Base-by-base conservation (phyloP, 2,888 invertebrate species). In the Stictocephala bisonia region DNA sequence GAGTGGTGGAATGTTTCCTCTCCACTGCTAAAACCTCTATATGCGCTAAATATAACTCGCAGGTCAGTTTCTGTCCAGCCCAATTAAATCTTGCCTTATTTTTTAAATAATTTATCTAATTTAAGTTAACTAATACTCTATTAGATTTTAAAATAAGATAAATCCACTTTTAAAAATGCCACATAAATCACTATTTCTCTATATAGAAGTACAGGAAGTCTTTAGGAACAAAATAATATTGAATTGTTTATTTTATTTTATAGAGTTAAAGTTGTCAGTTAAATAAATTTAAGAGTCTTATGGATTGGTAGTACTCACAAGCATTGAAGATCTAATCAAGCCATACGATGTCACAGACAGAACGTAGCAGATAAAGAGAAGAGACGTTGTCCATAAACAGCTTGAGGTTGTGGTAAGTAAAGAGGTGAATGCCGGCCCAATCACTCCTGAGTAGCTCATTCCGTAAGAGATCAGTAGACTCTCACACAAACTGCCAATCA, bases 401-500 rank as follows among this genome's bases (percentile, higher is more conserved):
- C 93, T 92, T 0, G 93, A 92, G 0, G 91, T 91, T 0, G 94
- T 92, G 9, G 93, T 93, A 74, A 95, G 84, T 81, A 94, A 93
- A 41, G 94, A 90, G 78, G 92, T 91, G 83, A 93, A 92, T 1
- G 94, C 91, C 1, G 91, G 88, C 6, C 95, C 95, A 82, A 95
- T 90, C 15, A 88, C 88, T 75, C 88, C 86, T 0, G 93, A 90
- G 80, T 92, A 91, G 0, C 89, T 87, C 72, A 92, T 84, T 0
- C 95, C 95, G 80, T 91, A 95, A 80, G 92, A 91, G 67, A 95
- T 87, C 9, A 94, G 85, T 72, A 95, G 84, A 70, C 91, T 92
- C 83, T 95, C 94, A 80, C 94, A 94, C 64, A 95, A 85, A n/a
- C 90, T 90, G 26, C 94, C 93, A 78, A 95, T 83, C 80, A 93